Percentiles rank a stretch among this genome's conserved stretches.
Evolutionary conservation across 2,113 vertebrate species (phyloP).

Genomic region (Catagonus wagneri): DNA sequence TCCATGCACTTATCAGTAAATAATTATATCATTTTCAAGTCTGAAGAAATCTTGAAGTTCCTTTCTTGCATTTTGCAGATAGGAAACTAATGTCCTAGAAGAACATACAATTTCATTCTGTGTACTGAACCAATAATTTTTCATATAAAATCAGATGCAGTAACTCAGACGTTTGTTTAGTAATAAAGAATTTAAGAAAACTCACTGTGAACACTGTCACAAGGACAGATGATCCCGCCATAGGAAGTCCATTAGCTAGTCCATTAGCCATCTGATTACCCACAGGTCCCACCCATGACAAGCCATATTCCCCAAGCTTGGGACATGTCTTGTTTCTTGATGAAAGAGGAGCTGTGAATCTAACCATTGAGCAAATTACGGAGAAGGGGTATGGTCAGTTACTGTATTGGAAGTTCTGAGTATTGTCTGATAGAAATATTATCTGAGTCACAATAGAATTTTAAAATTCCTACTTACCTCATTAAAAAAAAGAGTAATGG

Average conservation of each 20-base stretch:
- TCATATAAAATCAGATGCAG: background rate
- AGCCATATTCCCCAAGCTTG: background rate
- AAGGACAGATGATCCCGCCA: background rate
- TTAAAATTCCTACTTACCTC: background rate
- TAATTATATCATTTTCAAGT: background rate
- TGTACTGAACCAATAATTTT: background rate
- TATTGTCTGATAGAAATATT: background rate
- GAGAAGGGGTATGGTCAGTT: background rate
- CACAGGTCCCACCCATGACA: background rate
- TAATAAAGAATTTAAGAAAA: background rate
- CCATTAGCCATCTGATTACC: background rate
- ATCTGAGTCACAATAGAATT: background rate
- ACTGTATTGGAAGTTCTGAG: background rate
- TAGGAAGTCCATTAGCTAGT: background rate
- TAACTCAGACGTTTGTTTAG: background rate
- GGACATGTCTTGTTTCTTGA: background rate
- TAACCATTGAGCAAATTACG: background rate
- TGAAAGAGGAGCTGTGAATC: background rate
- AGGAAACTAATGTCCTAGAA: background rate
- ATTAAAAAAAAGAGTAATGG: background rate
- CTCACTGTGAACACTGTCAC: background rate
- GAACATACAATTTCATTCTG: background rate
- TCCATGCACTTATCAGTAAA: background rate
- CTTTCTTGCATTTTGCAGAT: background rate
- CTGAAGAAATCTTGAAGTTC: background rate